These are phyloP conservation scores for Nephrotoma flavescens DNA, from an alignment of 2,888 invertebrate genomes.

Conservation along the genomic window DNA sequence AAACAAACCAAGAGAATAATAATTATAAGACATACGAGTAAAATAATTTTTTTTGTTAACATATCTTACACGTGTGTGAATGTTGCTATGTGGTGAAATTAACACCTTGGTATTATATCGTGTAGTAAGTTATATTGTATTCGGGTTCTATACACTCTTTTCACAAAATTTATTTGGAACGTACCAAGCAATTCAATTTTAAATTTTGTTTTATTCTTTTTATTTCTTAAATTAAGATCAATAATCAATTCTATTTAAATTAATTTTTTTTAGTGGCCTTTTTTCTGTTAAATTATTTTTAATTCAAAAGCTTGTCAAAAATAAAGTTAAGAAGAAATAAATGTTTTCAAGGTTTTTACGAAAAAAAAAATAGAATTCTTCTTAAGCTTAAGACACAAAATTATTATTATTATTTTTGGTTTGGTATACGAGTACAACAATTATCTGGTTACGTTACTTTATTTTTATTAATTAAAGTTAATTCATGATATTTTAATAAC, in stretches of 20 bases:
- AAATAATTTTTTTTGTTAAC: background rate
- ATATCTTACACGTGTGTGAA: background rate
- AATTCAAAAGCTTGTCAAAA: background rate
- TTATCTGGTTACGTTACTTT: background rate
- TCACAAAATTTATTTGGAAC: background rate
- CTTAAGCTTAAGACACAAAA: background rate
- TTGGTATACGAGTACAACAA: background rate
- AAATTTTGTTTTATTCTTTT: background rate
- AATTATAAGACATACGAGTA: background rate
- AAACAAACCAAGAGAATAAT: background rate
- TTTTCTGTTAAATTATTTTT: background rate
- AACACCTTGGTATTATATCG: background rate
- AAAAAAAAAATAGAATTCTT: background rate
- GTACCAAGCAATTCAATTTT: background rate
- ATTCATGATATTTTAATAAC: slow-evolving; percentile 4
- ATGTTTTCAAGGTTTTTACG: background rate
- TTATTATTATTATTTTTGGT: background rate
- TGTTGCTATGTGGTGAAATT: background rate
- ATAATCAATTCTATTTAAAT: background rate
- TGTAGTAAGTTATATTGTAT: background rate
- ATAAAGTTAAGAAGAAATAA: background rate
- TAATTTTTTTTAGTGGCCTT: background rate
- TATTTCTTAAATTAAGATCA: background rate
- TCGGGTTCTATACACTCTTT: background rate
- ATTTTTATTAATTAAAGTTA: slow-evolving; percentile 1